Conservation (phyloP, 2,888 invertebrate genomes). For the Sphinx pinastri region DNA sequence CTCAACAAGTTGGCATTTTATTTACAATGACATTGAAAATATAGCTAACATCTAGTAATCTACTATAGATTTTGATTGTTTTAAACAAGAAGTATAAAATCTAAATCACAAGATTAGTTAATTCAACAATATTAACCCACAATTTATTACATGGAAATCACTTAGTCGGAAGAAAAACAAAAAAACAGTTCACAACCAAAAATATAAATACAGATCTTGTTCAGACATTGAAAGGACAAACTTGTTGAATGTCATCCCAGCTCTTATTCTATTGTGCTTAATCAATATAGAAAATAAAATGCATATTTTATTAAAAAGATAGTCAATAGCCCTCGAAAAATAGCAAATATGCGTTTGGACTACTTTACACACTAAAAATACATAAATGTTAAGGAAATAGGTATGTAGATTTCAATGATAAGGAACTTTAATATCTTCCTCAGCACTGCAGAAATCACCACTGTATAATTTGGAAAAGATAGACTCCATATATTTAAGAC, state of each 20-base stretch:
- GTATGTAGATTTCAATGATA: slow-evolving; percentile 58
- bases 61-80: slow-evolving; percentile 83
- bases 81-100: slow-evolving; percentile 84
- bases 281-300: slow-evolving; percentile 65
- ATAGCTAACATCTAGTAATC: slow-evolving; percentile 83
- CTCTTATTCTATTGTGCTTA: slow-evolving; percentile 80
- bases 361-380: slow-evolving; percentile 68
- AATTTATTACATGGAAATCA: slow-evolving; percentile 57
- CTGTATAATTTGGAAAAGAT: slow-evolving; percentile 44
- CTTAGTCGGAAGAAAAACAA: slow-evolving; percentile 35
- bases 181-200: slow-evolving; percentile 59
- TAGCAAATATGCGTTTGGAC: slow-evolving; percentile 68
- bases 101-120: slow-evolving; percentile 82
- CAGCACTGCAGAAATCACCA: slow-evolving; percentile 50
- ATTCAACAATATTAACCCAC: slow-evolving; percentile 71
- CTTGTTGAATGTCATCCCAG: slow-evolving; percentile 69
- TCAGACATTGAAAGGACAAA: slow-evolving; percentile 46
- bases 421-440: slow-evolving; percentile 71
- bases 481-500: slow-evolving; percentile 30
- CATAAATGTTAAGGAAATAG: slow-evolving; percentile 55
- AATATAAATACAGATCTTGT: slow-evolving; percentile 37
- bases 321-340: slow-evolving; percentile 80
- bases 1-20: slow-evolving; percentile 85
- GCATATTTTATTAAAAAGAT: slow-evolving; percentile 65
- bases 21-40: slow-evolving; percentile 84